These are phyloP conservation scores for Orientallactaga bullata DNA, from an alignment of 2,113 vertebrate species.

Conservation along the genomic window DNA sequence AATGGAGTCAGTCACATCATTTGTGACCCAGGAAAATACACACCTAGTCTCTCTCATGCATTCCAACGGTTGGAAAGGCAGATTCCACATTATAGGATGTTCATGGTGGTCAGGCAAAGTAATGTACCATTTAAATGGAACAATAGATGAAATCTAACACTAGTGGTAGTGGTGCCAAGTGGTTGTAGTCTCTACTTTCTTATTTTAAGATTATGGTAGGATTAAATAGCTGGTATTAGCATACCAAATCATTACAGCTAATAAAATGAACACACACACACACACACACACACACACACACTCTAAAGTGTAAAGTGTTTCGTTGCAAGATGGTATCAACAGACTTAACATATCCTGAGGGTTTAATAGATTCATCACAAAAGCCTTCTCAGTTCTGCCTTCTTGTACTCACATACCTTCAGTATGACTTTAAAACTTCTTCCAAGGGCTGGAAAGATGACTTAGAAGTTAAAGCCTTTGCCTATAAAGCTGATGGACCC, in stretches of 20 bases:
- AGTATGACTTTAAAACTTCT: neutral
- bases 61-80: neutral
- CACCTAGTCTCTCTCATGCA: neutral
- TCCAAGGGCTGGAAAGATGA: no score
- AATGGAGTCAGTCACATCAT: neutral
- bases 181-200: neutral
- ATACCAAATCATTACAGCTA: neutral
- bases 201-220: neutral
- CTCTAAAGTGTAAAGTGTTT: neutral
- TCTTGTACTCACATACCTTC: neutral
- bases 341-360: neutral
- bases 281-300: no score
- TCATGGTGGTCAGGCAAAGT: neutral
- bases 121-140: neutral
- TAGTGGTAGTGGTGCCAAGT: neutral
- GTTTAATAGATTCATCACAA: neutral
- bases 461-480: no score
- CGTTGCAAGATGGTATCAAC: neutral
- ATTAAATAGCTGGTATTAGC: neutral
- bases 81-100: neutral
- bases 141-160: neutral
- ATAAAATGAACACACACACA: neutral
- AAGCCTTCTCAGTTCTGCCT: neutral
- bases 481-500: no score
- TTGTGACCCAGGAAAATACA: neutral